Conservation (phyloP, 1,140 invertebrate species). For the Semibalanus balanoides region DNA sequence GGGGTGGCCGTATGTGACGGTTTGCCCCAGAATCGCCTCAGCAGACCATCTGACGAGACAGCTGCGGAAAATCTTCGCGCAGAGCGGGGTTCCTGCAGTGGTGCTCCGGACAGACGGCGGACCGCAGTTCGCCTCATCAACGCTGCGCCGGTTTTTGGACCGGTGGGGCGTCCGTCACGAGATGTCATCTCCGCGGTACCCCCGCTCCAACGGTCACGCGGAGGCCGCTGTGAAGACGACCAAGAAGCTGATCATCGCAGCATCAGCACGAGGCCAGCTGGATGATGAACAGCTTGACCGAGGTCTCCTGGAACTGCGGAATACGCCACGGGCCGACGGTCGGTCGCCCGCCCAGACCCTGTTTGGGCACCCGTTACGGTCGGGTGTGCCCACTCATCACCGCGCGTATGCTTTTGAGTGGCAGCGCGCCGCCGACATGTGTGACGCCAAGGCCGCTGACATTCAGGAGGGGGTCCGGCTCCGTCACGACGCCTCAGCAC, state of each 20-base stretch:
- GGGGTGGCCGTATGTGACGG: constrained; percentile 9
- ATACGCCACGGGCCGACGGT: too few species aligned
- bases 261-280: not conserved
- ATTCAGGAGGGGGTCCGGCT: too few species aligned
- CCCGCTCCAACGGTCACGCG: constrained; percentile 9
- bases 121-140: constrained; percentile 11
- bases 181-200: constrained; percentile 8
- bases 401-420: too few species aligned
- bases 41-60: not conserved
- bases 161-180: constrained; percentile 11
- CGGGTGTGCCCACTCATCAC: too few species aligned
- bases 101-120: constrained; percentile 11
- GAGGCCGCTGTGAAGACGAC: constrained; percentile 10
- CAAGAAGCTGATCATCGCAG: constrained; percentile 13
- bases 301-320: not conserved
- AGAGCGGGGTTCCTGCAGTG: constrained; percentile 7
- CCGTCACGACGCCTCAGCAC: too few species aligned
- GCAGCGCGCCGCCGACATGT: too few species aligned
- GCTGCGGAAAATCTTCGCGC: constrained; percentile 7
- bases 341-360: too few species aligned
- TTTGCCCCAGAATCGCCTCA: not conserved
- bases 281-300: not conserved
- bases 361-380: too few species aligned
- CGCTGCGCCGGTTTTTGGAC: constrained; percentile 10
- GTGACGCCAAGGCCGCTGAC: too few species aligned